Conservation (phyloP, 2,113 vertebrate genomes). For the Zootoca vivipara region DNA sequence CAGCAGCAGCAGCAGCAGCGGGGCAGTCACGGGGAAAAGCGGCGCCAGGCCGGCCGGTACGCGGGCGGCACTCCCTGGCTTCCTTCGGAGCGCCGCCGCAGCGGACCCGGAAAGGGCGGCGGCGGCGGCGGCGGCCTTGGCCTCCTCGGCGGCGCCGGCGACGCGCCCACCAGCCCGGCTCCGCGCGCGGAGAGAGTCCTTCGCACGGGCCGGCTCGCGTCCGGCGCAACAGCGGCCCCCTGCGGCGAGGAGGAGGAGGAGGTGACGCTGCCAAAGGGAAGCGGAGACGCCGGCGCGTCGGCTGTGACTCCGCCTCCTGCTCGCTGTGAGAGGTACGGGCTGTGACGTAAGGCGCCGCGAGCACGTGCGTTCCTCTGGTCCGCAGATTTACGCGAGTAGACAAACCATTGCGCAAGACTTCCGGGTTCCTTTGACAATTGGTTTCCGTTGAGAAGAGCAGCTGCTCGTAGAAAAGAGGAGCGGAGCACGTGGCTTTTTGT, state of each 20-base stretch:
- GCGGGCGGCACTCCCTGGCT: neutral
- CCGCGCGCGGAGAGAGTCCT: conserved; percentile 38
- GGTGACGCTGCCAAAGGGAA: too few relatives aligned
- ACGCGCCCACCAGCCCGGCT: conserved; percentile 51
- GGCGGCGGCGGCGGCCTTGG: conserved; percentile 2
- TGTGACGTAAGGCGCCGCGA: neutral
- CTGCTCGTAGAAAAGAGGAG: neutral
- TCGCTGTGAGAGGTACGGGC: neutral
- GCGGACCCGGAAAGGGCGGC: conserved; percentile 38
- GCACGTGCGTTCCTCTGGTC: neutral
- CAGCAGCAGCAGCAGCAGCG: conserved; percentile 30
- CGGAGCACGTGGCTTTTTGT: too few relatives aligned
- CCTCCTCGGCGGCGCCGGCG: conserved; percentile 43
- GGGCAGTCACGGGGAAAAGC: conserved; percentile 1
- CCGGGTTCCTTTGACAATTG: too few relatives aligned
- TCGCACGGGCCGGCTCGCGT: neutral
- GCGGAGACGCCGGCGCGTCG: neutral
- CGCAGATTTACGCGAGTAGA: neutral
- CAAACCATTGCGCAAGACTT: neutral
- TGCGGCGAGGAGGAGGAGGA: conserved; percentile 5
- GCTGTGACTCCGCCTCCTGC: neutral
- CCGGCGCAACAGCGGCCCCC: conserved; percentile 7
- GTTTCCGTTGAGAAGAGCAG: neutral
- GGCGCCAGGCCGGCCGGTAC: conserved; percentile 6
- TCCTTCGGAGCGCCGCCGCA: conserved; percentile 14